Evolutionary conservation across 2,888 invertebrate species (phyloP), one percentile per base, ranked within the genome.

Genomic region (Sinentomon sp.): DNA sequence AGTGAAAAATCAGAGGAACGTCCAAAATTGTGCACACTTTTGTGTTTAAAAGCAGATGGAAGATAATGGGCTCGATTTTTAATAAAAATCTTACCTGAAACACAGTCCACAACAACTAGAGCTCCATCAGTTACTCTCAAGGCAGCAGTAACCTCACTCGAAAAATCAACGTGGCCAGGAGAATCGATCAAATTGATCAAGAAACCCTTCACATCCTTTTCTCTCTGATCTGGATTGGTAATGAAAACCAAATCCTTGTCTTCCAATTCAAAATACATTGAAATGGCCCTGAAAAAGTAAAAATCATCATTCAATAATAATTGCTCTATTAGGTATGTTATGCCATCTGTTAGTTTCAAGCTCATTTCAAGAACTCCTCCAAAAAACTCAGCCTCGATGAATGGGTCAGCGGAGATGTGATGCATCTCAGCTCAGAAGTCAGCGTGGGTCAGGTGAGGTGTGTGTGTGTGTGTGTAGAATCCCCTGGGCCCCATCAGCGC

Each of bases 81-180:
- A 5, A 20, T 32, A 19, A 7, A 33, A 41, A 27, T 56, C 63
- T 52, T 56, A 87, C 87, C 92, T 47, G 94, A 94, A 33, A 97
- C 97, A 59, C 97, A 97, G 58, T 99, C 97, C 6, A 99, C 97
- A 31, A 99, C 97, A 34, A 99, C 97, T 38, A 99, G 70, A 48
- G 97, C 97, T 54, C 97, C 97, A 59, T 99, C 97, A 51, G 97
- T 99, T 30, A 99, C 97, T 64, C 97, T 85, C 43, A 99, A 75
- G 46, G 97, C 97, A 49, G 97, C 97, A 34, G 97, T 99, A 44
- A 99, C 97, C 62, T 99, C 94, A 43, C 87, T 89, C 4, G 94
- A 94, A 64, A 99, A 99, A 61, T 99, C 97, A 52, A 99, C 97
- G 75, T 99, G 97, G 44, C 97, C 97, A 45, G 97, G 97, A 14